Conservation (phyloP, 1,140 invertebrate genomes). For the Euura saliciscinereae region DNA sequence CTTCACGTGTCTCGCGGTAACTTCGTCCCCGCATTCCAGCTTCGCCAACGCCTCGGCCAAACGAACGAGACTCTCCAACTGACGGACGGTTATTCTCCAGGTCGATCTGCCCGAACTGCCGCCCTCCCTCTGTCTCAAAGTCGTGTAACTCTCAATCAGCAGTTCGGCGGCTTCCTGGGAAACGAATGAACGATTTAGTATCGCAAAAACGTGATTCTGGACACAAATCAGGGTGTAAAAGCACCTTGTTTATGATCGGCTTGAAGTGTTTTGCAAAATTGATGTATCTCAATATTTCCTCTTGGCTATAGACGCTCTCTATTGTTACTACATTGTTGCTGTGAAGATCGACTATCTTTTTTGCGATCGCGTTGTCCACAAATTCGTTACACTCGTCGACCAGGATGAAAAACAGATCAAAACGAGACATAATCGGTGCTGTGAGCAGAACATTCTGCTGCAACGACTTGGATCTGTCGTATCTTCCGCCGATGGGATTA, state of each 20-base stretch:
- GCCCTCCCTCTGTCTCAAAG: constrained; percentile 82
- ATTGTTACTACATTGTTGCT: constrained; percentile 77
- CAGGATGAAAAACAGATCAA: constrained; percentile 98
- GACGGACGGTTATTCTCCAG: constrained; percentile 98
- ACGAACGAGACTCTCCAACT: constrained; percentile 96
- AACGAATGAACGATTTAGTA: constrained; percentile 14
- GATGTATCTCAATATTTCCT: constrained; percentile 93
- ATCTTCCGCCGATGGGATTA: constrained; percentile 96
- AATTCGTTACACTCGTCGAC: constrained; percentile 96
- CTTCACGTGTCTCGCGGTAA: constrained; percentile 86
- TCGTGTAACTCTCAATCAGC: constrained; percentile 89
- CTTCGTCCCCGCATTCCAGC: constrained; percentile 91
- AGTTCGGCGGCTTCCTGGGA: constrained; percentile 80
- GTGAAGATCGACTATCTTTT: constrained; percentile 95
- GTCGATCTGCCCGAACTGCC: constrained; percentile 75
- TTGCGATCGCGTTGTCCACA: constrained; percentile 94
- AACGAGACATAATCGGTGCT: constrained; percentile 98
- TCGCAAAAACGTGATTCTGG: neutral
- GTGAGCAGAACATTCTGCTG: constrained; percentile 94
- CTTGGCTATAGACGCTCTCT: constrained; percentile 80
- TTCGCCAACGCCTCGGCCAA: constrained; percentile 96
- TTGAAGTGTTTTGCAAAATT: constrained; percentile 97
- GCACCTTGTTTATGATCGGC: constrained; percentile 78
- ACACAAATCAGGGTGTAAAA: neutral
- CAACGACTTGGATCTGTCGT: constrained; percentile 93